These are phyloP conservation scores for Apamea monoglypha DNA, from an alignment of 2,888 invertebrate genomes.

Conservation along the genomic window DNA sequence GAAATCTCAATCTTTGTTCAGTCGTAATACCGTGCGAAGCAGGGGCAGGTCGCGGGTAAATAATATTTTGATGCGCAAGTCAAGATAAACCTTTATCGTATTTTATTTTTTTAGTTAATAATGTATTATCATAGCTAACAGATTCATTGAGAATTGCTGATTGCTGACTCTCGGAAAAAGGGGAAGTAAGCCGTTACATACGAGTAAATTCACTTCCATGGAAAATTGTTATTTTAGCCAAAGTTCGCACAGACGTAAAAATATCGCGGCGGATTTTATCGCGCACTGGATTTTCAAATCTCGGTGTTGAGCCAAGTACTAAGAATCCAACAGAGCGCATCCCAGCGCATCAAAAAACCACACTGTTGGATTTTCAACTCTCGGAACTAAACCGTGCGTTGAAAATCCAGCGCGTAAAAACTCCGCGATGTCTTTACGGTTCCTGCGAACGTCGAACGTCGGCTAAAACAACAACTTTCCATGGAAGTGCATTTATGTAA, in stretches of 20 bases:
- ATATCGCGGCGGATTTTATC: no score
- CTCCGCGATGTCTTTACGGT: not conserved
- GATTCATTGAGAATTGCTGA: not conserved
- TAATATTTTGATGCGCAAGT: not conserved
- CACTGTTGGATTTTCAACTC: not conserved
- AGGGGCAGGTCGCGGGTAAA: not conserved
- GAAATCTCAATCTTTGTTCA: not conserved
- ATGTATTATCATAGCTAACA: not conserved
- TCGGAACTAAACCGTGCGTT: not conserved
- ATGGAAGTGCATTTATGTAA: not conserved
- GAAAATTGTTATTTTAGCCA: not conserved
- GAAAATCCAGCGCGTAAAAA: not conserved
- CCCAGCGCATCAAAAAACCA: not conserved
- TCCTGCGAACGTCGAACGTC: not conserved
- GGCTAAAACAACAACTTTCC: not conserved
- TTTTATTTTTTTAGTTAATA: not conserved
- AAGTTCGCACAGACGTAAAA: not conserved
- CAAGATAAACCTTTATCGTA: not conserved
- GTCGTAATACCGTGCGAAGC: not conserved
- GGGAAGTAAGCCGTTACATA: not conserved
- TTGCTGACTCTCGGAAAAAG: not conserved
- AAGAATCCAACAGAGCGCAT: not conserved
- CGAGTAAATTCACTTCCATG: not conserved
- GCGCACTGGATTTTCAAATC: not conserved
- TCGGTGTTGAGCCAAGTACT: not conserved